Percentiles rank a stretch among this genome's conserved stretches.
Conservation (phyloP, 92 coral and sea anemone genomes). For the Parazoanthus swiftii region DNA sequence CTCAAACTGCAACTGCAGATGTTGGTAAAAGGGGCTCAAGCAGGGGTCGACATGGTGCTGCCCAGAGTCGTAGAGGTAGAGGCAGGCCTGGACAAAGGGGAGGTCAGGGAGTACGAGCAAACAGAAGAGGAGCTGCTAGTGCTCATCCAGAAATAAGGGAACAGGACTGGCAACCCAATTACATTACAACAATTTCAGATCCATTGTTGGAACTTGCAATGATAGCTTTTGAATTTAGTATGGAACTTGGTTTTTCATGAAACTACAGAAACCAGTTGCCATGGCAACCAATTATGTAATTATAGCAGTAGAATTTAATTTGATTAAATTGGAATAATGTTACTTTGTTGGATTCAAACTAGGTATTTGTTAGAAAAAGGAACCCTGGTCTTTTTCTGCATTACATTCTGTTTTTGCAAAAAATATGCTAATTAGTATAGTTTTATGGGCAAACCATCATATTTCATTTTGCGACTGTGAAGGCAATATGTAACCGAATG, state of each 20-base stretch:
- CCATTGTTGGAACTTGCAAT: not conserved
- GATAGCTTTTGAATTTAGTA: not conserved
- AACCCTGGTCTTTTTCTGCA: conserved; percentile 7
- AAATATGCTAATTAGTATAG: conserved; percentile 17
- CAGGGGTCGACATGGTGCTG: too few species aligned
- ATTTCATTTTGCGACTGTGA: conserved; percentile 32
- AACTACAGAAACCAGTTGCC: not conserved
- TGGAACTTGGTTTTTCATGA: not conserved
- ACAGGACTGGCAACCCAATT: too few species aligned
- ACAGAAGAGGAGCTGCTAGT: too few species aligned
- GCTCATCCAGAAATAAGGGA: too few species aligned
- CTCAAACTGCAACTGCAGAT: too few species aligned
- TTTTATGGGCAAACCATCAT: conserved; percentile 15
- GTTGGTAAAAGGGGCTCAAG: too few species aligned
- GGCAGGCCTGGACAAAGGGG: too few species aligned
- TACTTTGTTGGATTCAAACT: conserved; percentile 1
- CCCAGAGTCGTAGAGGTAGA: too few species aligned
- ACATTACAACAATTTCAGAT: not conserved
- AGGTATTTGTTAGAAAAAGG: conserved; percentile 1
- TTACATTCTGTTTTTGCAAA: conserved; percentile 22
- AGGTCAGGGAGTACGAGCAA: too few species aligned
- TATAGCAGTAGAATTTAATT: conserved; percentile 1
- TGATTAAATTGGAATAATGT: conserved; percentile 14
- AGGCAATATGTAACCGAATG: conserved; percentile 21
- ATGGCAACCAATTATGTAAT: conserved; percentile 13